Base-by-base conservation (phyloP, 1,140 invertebrate genomes). In the Drosophila yakuba region DNA sequence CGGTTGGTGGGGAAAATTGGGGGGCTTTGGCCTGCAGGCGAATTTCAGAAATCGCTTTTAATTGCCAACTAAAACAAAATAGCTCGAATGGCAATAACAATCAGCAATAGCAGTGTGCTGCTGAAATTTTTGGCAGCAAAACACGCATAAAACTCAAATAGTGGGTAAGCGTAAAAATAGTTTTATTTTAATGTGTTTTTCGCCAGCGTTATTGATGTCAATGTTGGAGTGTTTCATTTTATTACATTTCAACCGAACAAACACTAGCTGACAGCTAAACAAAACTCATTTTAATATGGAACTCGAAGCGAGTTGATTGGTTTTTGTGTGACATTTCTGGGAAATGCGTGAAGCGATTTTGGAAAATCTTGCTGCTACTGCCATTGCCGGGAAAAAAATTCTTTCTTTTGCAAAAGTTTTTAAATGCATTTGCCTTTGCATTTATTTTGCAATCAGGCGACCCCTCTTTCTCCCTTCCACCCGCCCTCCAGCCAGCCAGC, bases 21-120 rank as follows among this genome's bases (percentile, higher is more conserved):
- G 3, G 54, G 11, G 15, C n/a, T 20, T n/a, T 51, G 25, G 32
- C 74, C 74, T 77, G 45, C 50, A 20, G 66, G 82, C 75, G 62
- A 82, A 76, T 88, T 86, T 86, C 71, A 75, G 82, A 86, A 86
- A 86, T 86, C 83, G 82, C 64, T 88, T 86, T 86, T 86, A 86
- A 86, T 86, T 86, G 83, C 71, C 83, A 88, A 83, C 80, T 79
- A 86, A 82, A 86, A 88, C 75, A 81, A 75, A 75, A 83, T 61
- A 62, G 77, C 75, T 69, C 50, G 54, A 66, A 50, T 57, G 77
- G 74, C 73, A 57, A 84, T 83, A 83, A 84, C 75, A 80, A 80
- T 77, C 82, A 81, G 74, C 74, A 44, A 15, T 17, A 12, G 15
- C 17, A 44, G 15, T 11, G 58, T 50, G 74, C 38, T 43, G 61